A percentile compares a stretch with the other conserved stretches of the same genome.
Conservation (phyloP, 2,797 vertebrate species). For the Darevskia mixta region DNA sequence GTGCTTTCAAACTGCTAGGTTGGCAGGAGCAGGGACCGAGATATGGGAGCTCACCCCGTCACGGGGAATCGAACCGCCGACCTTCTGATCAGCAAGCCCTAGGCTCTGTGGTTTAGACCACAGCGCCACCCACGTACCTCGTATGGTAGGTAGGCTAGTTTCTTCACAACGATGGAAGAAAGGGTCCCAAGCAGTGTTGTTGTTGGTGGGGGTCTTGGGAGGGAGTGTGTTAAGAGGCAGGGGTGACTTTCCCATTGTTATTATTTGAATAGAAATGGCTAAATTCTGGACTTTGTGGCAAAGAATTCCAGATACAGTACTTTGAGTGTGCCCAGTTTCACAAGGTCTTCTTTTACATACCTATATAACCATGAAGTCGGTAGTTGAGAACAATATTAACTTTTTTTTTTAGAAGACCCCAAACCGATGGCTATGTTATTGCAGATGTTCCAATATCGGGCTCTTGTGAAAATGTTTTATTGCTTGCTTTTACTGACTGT, state of each 20-base stretch:
- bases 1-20: too few species aligned
- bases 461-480: accelerated
- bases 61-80: too few species aligned
- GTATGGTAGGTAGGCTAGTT: too few species aligned
- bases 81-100: too few species aligned
- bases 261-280: neutral
- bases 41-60: too few species aligned
- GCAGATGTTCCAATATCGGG: neutral
- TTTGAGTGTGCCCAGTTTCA: neutral
- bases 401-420: neutral
- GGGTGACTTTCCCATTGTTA: neutral
- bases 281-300: neutral
- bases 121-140: too few species aligned
- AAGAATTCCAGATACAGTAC: neutral
- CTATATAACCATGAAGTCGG: accelerated
- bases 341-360: neutral
- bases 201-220: too few species aligned
- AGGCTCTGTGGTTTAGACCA: too few species aligned
- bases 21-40: too few species aligned
- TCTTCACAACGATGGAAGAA: too few species aligned
- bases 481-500: neutral
- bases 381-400: accelerated
- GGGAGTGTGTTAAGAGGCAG: too few species aligned
- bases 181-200: too few species aligned
- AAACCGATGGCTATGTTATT: neutral